Evolutionary conservation across 2,113 vertebrate genomes (phyloP), one percentile per base, ranked within the genome.

Genomic region (Bothrops jararaca): DNA sequence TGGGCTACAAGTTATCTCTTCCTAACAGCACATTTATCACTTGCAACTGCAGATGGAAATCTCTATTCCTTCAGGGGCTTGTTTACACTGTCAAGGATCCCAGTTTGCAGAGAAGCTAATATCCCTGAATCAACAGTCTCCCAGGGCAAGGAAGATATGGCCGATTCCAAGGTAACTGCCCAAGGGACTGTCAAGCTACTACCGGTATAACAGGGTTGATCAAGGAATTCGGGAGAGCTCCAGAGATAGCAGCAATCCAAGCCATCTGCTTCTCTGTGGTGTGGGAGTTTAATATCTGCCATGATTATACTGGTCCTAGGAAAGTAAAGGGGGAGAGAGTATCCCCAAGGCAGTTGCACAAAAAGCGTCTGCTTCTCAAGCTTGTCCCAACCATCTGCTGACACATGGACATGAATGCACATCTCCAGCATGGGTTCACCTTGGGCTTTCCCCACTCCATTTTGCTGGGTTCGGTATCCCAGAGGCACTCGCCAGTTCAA

Each of bases 1-100:
- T 3, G 86, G 53, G 9, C 90, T 91, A 94, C 93, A 74, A 95
- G 39, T 93, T 93, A 94, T 93, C 95, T 92, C 89, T 48, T 95
- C 93, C 94, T 91, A 97, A 93, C 91, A 95, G 94, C 20, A 85
- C 92, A 93, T 96, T 95, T 95, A 92, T 96, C 95, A 96, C 86
- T 0, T 22, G 85, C 69, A n/a, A 50, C 93, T 91, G 89, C 69
- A 85, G 92, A 94, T 42, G 58, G 45, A 94, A 96, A 93, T 93
- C 92, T 48, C 74, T 86, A 18, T 89, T 88, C 94, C 88, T 90
- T 1, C 88, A 86, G 29, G 89, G 90, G 0, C 88, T 90, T 93
- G 92, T 93, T 93, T 93, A 90, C 89, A 90, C 80, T 48, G 60
- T 34, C 56, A 86, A 69, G 45, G n/a, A 90, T 53, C 80, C 56